Percentiles rank a stretch among this genome's conserved stretches.
These are phyloP conservation scores for Calidris pugnax DNA, from an alignment of 2,113 vertebrate species.

Conservation along the genomic window DNA sequence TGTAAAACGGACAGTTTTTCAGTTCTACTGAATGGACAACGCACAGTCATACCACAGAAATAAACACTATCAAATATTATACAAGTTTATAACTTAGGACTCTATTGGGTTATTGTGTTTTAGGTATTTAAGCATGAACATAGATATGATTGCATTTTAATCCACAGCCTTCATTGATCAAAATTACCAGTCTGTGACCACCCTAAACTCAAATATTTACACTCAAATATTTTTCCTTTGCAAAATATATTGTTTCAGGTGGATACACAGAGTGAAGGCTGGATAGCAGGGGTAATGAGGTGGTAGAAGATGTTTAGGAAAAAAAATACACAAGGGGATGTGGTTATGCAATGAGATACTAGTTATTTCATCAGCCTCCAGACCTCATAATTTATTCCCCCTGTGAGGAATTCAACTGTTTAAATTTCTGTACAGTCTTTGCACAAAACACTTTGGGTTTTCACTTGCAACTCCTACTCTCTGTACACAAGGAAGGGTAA, in stretches of 20 bases:
- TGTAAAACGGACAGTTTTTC: neutral
- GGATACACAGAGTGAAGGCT: neutral
- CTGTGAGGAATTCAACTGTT: neutral
- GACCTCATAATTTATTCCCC: neutral
- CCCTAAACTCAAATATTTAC: neutral
- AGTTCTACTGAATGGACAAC: no score
- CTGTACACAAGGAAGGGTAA: rapidly evolving
- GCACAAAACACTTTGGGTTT: neutral
- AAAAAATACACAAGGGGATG: neutral
- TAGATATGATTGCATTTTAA: neutral
- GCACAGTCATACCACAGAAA: neutral
- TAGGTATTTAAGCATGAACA: neutral
- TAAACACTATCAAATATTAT: neutral
- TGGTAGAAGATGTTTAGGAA: neutral
- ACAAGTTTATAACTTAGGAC: neutral
- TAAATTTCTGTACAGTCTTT: neutral
- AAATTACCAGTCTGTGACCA: neutral
- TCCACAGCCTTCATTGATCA: neutral
- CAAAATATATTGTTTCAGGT: neutral
- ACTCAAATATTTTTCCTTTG: neutral
- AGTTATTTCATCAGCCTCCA: conserved; percentile 52
- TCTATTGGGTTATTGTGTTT: neutral
- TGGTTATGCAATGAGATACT: conserved; percentile 23
- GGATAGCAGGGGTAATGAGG: neutral
- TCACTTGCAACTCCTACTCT: neutral